Base-by-base conservation (phyloP, 2,797 vertebrate genomes). In the Falco novaeseelandiae region DNA sequence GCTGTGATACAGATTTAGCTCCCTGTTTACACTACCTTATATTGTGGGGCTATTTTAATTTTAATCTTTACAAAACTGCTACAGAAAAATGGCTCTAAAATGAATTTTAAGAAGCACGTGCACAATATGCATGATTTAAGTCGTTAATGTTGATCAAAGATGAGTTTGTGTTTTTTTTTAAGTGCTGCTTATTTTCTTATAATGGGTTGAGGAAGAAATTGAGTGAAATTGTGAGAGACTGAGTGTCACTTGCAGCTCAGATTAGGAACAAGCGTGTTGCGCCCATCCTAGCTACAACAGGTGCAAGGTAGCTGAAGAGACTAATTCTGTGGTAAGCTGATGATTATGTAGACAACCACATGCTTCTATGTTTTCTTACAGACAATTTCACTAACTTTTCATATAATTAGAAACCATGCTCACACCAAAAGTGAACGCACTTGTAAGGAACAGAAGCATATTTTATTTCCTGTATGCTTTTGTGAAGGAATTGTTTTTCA, bases 391-490 rank as follows among this genome's bases (percentile, higher is more conserved):
- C 3, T 40, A 36, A 42, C 3, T 69, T 66, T 54, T 51, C 32
- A 16, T 63, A 6, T 51, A 29, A 44, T 36, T 87, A 36, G 80
- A 79, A 73, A 15, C 42, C 17, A 8, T 4, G 2, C 4, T 36
- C 8, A 3, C 23, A 18, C n/a, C n/a, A 44, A 49, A 71, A 61
- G 30, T 40, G 9, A 7, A 1, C 4, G 18, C 9, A 7, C 2
- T 26, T 8, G 2, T 40, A 21, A 51, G 7, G 5, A 10, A 5
- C 3, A 2, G 36, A 34, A 52, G 2, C 6, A 1, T 16, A 2
- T 19, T 51, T 36, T 27, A 15, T 34, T 38, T 17, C 22, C 5
- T 34, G 3, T 32, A 2, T 12, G 2, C 1, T 10, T 34, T 22
- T 5, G 13, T 10, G 48, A 40, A 23, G 14, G 42, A 19, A 3